Percentiles rank a stretch among this genome's conserved stretches.
Conservation (phyloP, 2,888 invertebrate species). For the Cosmorhoe ocellata region DNA sequence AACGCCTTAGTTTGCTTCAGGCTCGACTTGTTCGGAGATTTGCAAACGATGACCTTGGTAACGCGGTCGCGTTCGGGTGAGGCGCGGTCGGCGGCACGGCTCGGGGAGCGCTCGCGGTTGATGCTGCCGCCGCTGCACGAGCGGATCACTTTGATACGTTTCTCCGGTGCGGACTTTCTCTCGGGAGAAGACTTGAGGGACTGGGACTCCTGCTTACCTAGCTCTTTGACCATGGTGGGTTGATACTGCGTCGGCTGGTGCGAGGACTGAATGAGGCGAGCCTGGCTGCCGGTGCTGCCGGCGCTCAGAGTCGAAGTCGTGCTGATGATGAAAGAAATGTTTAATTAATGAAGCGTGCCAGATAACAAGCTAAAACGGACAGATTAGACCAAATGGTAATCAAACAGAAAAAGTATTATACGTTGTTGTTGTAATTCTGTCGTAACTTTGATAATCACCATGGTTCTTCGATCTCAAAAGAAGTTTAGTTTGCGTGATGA, state of each 20-base stretch:
- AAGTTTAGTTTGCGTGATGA: background rate
- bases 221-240: slow-evolving; percentile 92
- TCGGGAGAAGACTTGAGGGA: slow-evolving; percentile 80
- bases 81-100: slow-evolving; percentile 53
- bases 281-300: slow-evolving; percentile 96
- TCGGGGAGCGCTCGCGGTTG: slow-evolving; percentile 72
- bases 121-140: slow-evolving; percentile 81
- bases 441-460: too few relatives aligned
- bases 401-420: too few relatives aligned
- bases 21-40: slow-evolving; percentile 76
- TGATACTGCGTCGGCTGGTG: slow-evolving; percentile 96
- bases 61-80: slow-evolving; percentile 74
- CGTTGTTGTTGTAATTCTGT: too few relatives aligned
- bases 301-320: slow-evolving; percentile 97
- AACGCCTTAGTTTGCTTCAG: slow-evolving; percentile 68
- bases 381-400: too few relatives aligned
- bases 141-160: slow-evolving; percentile 74
- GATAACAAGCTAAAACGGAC: background rate
- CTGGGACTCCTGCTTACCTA: slow-evolving; percentile 88
- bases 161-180: slow-evolving; percentile 61
- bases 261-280: slow-evolving; percentile 95
- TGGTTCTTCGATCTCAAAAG: too few relatives aligned
- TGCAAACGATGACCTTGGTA: slow-evolving; percentile 77
- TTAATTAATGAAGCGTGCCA: background rate
- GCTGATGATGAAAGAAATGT: slow-evolving; percentile 70